Conservation (phyloP, 2,113 vertebrate species). For the Madoqua kirkii region DNA sequence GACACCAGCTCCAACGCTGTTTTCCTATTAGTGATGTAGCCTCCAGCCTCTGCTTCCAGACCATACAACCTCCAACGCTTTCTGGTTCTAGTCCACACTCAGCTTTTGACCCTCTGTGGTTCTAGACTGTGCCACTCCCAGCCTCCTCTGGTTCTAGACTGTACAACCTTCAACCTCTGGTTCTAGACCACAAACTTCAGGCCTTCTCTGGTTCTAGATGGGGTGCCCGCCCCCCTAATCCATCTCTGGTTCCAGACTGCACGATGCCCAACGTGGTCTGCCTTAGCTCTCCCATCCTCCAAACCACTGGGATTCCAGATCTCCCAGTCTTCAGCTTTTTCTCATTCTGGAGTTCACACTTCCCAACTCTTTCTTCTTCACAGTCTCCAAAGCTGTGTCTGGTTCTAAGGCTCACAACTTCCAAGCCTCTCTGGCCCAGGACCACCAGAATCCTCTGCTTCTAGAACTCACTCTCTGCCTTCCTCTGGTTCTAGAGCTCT, state of each 20-base stretch:
- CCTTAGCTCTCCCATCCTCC: background rate
- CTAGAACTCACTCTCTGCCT: background rate
- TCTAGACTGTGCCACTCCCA: background rate
- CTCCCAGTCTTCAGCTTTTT: background rate
- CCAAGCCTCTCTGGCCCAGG: background rate
- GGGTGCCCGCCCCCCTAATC: rapidly evolving
- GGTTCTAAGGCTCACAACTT: background rate
- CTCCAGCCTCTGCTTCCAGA: background rate
- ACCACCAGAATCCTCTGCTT: background rate
- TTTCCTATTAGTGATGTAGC: background rate
- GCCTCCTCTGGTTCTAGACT: background rate
- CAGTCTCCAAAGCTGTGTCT: background rate
- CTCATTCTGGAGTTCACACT: background rate
- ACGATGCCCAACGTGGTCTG: background rate
- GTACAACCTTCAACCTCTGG: background rate
- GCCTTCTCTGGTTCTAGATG: background rate
- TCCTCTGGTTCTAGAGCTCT: background rate
- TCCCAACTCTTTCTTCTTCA: background rate
- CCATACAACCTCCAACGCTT: background rate
- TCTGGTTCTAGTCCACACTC: background rate
- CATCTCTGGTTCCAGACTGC: background rate
- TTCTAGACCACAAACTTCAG: background rate
- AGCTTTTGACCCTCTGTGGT: background rate
- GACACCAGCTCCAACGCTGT: background rate
- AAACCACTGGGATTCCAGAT: background rate